Evolutionary conservation across 2,113 vertebrate species (phyloP), one percentile per base, ranked within the genome.

Genomic region (Tringa solitaria): DNA sequence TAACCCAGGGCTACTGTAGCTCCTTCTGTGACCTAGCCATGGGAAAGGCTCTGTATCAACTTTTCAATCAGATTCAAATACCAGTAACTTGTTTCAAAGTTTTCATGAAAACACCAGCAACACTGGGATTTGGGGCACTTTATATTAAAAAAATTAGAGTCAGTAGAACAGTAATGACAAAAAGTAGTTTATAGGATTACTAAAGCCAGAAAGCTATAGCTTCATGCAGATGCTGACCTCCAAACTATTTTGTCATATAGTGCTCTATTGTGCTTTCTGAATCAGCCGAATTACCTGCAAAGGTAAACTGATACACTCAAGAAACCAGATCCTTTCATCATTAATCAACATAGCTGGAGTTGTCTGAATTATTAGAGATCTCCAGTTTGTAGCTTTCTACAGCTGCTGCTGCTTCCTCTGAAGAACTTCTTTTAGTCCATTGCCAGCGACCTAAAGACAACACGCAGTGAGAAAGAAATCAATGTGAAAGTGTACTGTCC

Each of bases 401-500:
- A 91, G 41, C 46, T 63, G 19, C 84, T 51, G 33, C 53, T 75
- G 46, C 37, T 60, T 67, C 65, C 32, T 35, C 74, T 54, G 56
- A 72, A 59, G 28, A 53, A 32, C 8, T 8, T 84, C 35, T 15
- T 69, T 73, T 63, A 41, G 54, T 43, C 73, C 26, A 2, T 14
- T 73, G 23, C 15, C n/a, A 64, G 41, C 43, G 35, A 51, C 13
- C 1, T 4, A 64, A 74, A 22, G 27, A 16, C 41, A 54, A 41
- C 11, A 10, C 0, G 7, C 3, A 18, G 41, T 28, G 61, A 89
- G 32, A 28, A 74, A 9, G 8, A 8, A 43, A 48, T 12, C 1
- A 18, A 2, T 8, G 10, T 4, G 39, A 37, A 32, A 35, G 16
- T 14, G 41, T 51, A 10, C 21, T 24, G 37, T 14, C 22, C 39